Percentiles rank a stretch among this genome's conserved stretches.
Evolutionary conservation across 2,888 invertebrate genomes (phyloP).

Genomic region (Lochmaea crataegi): DNA sequence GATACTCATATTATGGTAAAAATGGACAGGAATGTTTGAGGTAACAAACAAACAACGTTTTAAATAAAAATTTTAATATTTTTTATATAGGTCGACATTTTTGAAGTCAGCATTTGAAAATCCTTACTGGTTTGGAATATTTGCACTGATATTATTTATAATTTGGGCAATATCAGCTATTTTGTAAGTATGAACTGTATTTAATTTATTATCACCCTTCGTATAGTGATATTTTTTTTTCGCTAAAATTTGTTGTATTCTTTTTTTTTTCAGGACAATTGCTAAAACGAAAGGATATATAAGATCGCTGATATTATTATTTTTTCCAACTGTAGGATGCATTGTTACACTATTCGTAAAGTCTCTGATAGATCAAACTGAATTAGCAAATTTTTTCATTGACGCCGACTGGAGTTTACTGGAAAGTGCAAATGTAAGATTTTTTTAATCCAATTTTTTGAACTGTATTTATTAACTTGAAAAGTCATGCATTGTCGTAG

Average conservation of each 20-base stretch:
- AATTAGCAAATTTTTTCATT: conserved; percentile 54
- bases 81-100: conserved; percentile 63
- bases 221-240: too few species aligned
- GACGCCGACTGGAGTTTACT: conserved; percentile 60
- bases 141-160: conserved; percentile 72
- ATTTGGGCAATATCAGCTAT: conserved; percentile 74
- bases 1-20: conserved; percentile 60
- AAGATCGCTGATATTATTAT: conserved; percentile 57
- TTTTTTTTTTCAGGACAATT: conserved; percentile 58
- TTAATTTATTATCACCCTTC: too few species aligned
- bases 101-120: conserved; percentile 71
- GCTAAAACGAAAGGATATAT: conserved; percentile 61
- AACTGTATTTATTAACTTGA: neutral
- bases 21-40: conserved; percentile 63
- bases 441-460: neutral
- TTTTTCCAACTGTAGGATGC: conserved; percentile 59
- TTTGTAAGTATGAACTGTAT: conserved; percentile 68
- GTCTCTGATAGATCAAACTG: conserved; percentile 54
- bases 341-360: conserved; percentile 60
- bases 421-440: conserved; percentile 57
- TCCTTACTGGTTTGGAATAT: conserved; percentile 74
- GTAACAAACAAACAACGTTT: conserved; percentile 52
- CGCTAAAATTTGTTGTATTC: neutral
- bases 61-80: conserved; percentile 11
- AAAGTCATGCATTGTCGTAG: too few species aligned